Conservation (phyloP, 2,888 invertebrate genomes). For the Protodeltote pygarga region DNA sequence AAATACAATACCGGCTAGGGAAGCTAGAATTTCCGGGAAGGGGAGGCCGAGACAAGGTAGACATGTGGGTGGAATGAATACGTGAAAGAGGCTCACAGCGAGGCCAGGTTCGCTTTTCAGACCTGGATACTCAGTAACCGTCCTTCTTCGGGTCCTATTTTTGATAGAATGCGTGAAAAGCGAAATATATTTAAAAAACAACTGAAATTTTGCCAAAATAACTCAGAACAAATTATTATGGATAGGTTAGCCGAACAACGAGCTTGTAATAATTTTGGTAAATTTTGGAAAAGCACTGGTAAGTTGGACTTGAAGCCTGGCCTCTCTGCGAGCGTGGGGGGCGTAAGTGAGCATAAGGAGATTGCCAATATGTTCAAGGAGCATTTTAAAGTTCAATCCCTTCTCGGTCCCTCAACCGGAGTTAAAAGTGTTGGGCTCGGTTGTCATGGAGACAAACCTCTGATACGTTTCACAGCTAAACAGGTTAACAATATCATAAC, state of each 20-base stretch:
- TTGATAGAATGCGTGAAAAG: neutral
- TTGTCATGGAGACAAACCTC: neutral
- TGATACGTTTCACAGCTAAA: neutral
- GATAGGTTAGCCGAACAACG: slow-evolving; percentile 1
- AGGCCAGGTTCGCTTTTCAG: neutral
- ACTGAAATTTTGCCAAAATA: slow-evolving; percentile 4
- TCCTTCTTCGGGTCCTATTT: neutral
- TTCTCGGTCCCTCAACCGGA: neutral
- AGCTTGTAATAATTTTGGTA: slow-evolving; percentile 5
- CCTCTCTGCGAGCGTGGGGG: slow-evolving; percentile 1
- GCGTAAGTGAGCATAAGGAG: neutral
- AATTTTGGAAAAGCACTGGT: slow-evolving; percentile 1
- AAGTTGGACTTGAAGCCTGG: slow-evolving; percentile 3
- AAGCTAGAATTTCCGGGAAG: neutral
- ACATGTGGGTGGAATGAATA: neutral
- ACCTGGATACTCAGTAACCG: neutral
- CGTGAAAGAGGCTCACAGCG: too few species aligned
- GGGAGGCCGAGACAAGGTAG: neutral
- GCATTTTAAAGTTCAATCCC: slow-evolving; percentile 4
- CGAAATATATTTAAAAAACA: neutral
- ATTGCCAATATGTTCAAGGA: slow-evolving; percentile 12
- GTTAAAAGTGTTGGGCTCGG: neutral
- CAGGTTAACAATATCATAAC: neutral
- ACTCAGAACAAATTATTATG: neutral
- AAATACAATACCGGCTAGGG: too few species aligned